Conservation (phyloP, 1,140 invertebrate genomes). For the Lucilia cuprina region DNA sequence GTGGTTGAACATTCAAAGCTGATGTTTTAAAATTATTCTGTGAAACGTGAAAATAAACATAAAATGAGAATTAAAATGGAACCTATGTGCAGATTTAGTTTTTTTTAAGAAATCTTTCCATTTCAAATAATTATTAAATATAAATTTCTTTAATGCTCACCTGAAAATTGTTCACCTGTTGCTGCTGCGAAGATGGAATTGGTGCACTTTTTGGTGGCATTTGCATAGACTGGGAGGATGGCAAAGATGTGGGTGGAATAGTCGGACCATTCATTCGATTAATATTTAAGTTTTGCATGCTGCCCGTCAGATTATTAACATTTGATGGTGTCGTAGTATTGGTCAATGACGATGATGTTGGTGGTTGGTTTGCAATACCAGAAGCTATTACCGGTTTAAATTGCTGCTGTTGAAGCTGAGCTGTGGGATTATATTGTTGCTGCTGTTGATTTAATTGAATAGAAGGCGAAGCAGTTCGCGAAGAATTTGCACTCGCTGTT, state of each 20-base stretch:
- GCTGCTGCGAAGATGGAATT: slow-evolving; percentile 4
- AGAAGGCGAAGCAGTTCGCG: slow-evolving; percentile 54
- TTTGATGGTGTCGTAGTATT: slow-evolving; percentile 24
- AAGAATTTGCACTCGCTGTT: slow-evolving; percentile 50
- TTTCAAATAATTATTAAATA: not conserved
- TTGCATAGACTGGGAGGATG: not conserved
- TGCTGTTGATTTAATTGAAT: slow-evolving; percentile 34
- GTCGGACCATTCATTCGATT: slow-evolving; percentile 42
- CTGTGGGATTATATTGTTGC: slow-evolving; percentile 21
- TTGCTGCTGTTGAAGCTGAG: slow-evolving; percentile 30
- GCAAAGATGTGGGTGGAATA: not conserved
- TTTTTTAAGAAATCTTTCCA: no score
- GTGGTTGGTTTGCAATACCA: not conserved
- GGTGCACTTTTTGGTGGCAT: not conserved
- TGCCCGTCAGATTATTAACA: slow-evolving; percentile 41
- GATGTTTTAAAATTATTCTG: slow-evolving; percentile 38
- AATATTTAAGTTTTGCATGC: slow-evolving; percentile 50
- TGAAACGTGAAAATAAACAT: not conserved
- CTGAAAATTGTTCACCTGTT: slow-evolving; percentile 22
- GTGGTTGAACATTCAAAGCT: slow-evolving; percentile 35
- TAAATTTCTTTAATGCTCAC: not conserved
- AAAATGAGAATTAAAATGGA: no score
- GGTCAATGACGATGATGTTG: slow-evolving; percentile 10
- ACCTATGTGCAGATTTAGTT: no score
- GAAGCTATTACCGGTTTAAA: not conserved